Evolutionary conservation across 2,113 vertebrate species (phyloP).

Genomic region (Philantomba maxwellii): DNA sequence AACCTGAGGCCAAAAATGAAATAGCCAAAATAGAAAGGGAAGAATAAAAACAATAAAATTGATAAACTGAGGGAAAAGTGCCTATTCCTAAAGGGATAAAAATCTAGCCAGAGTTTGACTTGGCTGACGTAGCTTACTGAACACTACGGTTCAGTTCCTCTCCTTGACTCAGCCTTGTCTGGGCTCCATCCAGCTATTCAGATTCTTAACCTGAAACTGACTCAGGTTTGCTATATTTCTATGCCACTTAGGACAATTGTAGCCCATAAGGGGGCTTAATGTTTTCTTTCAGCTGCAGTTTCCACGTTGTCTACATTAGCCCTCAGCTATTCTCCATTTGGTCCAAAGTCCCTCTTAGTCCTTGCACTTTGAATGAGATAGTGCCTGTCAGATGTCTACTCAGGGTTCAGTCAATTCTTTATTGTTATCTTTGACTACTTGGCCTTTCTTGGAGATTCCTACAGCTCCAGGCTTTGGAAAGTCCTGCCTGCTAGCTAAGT

Average conservation of each 20-base stretch:
- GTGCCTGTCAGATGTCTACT: background rate
- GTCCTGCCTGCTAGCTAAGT: background rate
- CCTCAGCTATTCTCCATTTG: background rate
- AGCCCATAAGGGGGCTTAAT: background rate
- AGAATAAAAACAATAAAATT: background rate
- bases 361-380: background rate
- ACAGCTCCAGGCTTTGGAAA: background rate
- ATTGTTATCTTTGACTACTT: background rate
- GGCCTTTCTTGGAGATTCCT: background rate
- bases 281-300: background rate
- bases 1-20: background rate
- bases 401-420: background rate
- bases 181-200: background rate
- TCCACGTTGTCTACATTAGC: background rate
- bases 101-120: background rate
- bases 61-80: background rate
- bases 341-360: background rate
- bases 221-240: background rate
- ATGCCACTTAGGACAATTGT: background rate
- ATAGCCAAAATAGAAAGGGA: background rate
- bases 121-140: background rate
- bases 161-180: background rate
- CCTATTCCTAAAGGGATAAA: background rate
- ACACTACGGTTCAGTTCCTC: background rate
- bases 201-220: background rate